These are phyloP conservation scores for Aplochiton taeniatus DNA, from an alignment of 2,797 vertebrate species.

Conservation along the genomic window DNA sequence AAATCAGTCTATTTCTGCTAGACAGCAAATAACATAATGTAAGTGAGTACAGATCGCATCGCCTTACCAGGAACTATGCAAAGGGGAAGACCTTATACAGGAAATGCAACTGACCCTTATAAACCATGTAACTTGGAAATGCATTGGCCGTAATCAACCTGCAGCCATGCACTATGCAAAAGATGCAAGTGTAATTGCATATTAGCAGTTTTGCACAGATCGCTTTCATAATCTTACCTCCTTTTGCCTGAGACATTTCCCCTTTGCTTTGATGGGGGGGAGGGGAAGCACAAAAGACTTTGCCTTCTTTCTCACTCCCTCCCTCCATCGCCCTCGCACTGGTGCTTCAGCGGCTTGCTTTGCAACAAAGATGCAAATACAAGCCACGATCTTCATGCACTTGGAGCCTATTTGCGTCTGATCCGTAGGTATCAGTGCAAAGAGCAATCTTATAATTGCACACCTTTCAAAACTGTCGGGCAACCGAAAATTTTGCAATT, in stretches of 20 bases:
- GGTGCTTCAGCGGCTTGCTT: constrained; percentile 82
- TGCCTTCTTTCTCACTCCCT: constrained; percentile 88
- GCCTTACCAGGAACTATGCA: constrained; percentile 89
- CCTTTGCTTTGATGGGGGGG: constrained; percentile 88
- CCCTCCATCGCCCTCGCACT: constrained; percentile 77
- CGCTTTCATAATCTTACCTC: constrained; percentile 85
- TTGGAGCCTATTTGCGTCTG: constrained; percentile 77
- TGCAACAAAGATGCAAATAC: constrained; percentile 91
- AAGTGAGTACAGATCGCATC: constrained; percentile 75
- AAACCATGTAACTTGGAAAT: constrained; percentile 83
- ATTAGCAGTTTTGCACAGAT: constrained; percentile 74
- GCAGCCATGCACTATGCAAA: constrained; percentile 79
- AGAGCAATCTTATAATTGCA: constrained; percentile 74
- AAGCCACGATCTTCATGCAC: constrained; percentile 88
- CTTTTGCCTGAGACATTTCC: constrained; percentile 91
- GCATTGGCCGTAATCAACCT: constrained; percentile 77
- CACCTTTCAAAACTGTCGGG: constrained; percentile 68
- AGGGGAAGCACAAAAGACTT: constrained; percentile 95
- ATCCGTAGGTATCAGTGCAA: constrained; percentile 77
- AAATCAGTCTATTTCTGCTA: constrained; percentile 60
- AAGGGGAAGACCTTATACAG: constrained; percentile 84
- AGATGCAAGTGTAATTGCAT: constrained; percentile 82
- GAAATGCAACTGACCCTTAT: constrained; percentile 89
- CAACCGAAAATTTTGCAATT: constrained; percentile 67
- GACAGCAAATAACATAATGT: constrained; percentile 77